These are phyloP conservation scores for Cataglyphis livida DNA, from an alignment of 2,888 invertebrate species.

Conservation along the genomic window DNA sequence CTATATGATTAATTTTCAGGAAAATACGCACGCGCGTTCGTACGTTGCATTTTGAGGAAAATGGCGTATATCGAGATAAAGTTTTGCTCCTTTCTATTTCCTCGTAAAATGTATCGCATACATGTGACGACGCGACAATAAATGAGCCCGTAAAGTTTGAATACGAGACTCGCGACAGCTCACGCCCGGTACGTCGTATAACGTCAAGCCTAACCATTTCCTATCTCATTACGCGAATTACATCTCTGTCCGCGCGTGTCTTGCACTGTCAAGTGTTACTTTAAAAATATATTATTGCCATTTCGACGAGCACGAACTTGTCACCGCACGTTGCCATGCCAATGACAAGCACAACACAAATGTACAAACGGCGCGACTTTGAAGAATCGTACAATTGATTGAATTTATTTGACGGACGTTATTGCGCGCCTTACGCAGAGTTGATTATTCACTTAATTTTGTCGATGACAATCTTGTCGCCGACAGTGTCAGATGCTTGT, in stretches of 20 bases:
- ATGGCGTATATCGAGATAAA: conserved; percentile 6
- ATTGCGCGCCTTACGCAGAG: neutral
- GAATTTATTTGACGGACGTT: neutral
- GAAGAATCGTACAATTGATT: neutral
- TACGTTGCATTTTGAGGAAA: conserved; percentile 18
- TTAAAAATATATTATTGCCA: conserved; percentile 9
- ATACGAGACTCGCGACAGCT: conserved; percentile 33
- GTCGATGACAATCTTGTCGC: neutral
- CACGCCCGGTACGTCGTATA: conserved; percentile 32
- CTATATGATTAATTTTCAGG: conserved; percentile 41
- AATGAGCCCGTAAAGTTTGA: conserved; percentile 29
- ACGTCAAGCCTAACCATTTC: conserved; percentile 29
- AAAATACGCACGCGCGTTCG: conserved; percentile 2
- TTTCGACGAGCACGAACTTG: conserved; percentile 4
- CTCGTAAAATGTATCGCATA: conserved; percentile 17
- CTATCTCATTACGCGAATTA: conserved; percentile 41
- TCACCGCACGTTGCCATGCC: conserved; percentile 33
- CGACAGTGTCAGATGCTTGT: conserved; percentile 1
- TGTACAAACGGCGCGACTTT: neutral
- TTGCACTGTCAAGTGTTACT: conserved; percentile 10
- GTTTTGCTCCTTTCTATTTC: neutral
- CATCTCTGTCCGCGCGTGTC: neutral
- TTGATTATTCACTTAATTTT: conserved; percentile 16
- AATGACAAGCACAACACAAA: conserved; percentile 31
- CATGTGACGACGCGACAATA: conserved; percentile 13